phyloP scores from a whole-genome alignment of 30 jellyfish, hydroid and myxozoan species.

The Aurelia aurita complex sp. Pacific region DNA sequence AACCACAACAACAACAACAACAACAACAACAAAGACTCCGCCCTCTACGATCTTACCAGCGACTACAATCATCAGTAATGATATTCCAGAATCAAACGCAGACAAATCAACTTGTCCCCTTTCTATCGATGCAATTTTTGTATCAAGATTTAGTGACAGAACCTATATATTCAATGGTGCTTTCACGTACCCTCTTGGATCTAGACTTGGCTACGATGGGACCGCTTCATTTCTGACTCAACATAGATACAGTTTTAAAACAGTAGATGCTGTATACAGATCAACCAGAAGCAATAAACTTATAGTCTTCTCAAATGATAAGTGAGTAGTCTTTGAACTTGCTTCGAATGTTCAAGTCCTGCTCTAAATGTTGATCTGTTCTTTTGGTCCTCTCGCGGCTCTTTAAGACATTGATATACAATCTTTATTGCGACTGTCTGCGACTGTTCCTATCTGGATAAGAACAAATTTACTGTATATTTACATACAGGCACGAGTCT shows the following conservation, averaged over 20 bases:
- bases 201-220: constrained; percentile 21
- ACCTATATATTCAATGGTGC: constrained; percentile 28
- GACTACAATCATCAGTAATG: neutral
- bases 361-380: no score
- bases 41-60: neutral
- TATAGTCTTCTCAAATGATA: constrained; percentile 28
- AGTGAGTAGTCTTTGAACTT: constrained; percentile 1
- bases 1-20: neutral
- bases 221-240: neutral
- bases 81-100: neutral
- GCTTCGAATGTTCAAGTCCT: no score
- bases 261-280: constrained; percentile 49
- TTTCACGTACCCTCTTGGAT: constrained; percentile 22
- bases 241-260: neutral
- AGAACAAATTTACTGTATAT: no score
- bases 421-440: no score
- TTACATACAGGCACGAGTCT: no score
- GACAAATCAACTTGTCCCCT: constrained; percentile 29
- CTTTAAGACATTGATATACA: no score
- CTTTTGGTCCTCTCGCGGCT: no score
- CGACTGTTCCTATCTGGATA: no score
- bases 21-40: neutral
- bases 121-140: constrained; percentile 27
- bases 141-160: constrained; percentile 8
- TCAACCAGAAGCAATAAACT: constrained; percentile 26